These are phyloP conservation scores for Ectropis crepuscularia DNA, from an alignment of 2,888 invertebrate species.

Conservation along the genomic window DNA sequence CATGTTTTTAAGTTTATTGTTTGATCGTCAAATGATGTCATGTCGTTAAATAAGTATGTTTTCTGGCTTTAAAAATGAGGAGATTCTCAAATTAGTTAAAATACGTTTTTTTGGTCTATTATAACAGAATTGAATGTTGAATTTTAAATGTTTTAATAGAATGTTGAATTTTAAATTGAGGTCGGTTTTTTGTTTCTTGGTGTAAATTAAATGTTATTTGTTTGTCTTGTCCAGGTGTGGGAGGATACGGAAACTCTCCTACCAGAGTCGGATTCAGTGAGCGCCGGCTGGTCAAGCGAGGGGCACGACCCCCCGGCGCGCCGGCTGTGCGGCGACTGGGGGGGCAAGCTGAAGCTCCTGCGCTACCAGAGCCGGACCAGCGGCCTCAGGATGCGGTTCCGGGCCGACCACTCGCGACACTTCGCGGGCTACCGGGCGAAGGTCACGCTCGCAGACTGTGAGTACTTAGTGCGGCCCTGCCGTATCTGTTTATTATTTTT, in stretches of 20 bases:
- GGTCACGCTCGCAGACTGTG: conserved; percentile 90
- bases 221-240: conserved; percentile 61
- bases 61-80: too few relatives aligned
- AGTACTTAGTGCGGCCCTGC: conserved; percentile 59
- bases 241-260: conserved; percentile 69
- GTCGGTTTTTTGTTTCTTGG: too few relatives aligned
- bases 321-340: conserved; percentile 92
- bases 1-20: too few relatives aligned
- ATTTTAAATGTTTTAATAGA: too few relatives aligned
- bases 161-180: too few relatives aligned
- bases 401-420: conserved; percentile 91
- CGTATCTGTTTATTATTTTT: too few relatives aligned
- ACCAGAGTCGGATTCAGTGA: conserved; percentile 69
- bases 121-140: too few relatives aligned
- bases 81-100: too few relatives aligned
- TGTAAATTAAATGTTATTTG: too few relatives aligned
- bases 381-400: conserved; percentile 87
- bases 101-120: too few relatives aligned
- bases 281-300: conserved; percentile 73
- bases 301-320: conserved; percentile 61
- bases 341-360: conserved; percentile 89
- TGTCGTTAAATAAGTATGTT: too few relatives aligned
- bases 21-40: too few relatives aligned
- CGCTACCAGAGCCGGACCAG: conserved; percentile 86
- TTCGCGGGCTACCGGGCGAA: conserved; percentile 90